These are phyloP conservation scores for Hippotragus niger DNA, from an alignment of 2,113 vertebrate genomes.

Conservation along the genomic window DNA sequence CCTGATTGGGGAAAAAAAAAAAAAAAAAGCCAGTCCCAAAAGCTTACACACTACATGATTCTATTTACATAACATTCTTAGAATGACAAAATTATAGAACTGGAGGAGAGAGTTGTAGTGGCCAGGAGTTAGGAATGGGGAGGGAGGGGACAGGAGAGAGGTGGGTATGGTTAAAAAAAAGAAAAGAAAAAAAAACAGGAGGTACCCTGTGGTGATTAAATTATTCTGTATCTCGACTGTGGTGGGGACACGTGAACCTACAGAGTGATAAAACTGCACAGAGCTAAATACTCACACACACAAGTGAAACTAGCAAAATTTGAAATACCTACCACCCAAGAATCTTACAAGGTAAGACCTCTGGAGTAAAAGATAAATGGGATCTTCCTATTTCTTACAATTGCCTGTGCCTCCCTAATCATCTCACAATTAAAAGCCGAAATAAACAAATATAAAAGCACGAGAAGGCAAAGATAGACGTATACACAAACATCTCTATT, in stretches of 20 bases:
- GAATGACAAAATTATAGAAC: neutral
- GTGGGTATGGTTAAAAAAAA: neutral
- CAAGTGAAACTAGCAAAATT: neutral
- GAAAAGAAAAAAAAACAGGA: neutral
- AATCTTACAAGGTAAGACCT: neutral
- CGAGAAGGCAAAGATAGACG: neutral
- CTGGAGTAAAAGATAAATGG: neutral
- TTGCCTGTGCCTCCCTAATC: neutral
- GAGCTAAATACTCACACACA: neutral
- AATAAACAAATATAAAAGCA: neutral
- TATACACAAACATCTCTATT: neutral
- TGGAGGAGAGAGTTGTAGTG: neutral
- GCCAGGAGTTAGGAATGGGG: neutral
- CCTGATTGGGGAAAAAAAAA: neutral
- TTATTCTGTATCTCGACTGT: neutral
- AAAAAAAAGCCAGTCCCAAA: neutral
- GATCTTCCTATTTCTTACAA: neutral
- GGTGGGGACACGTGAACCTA: neutral
- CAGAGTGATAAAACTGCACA: neutral
- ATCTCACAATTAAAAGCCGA: neutral
- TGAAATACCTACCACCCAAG: neutral
- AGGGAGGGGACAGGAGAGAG: neutral
- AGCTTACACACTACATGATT: neutral
- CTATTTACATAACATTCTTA: neutral
- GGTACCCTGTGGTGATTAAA: neutral